Evolutionary conservation across 2,113 vertebrate species (phyloP).

Genomic region (Laterallus jamaicensis): DNA sequence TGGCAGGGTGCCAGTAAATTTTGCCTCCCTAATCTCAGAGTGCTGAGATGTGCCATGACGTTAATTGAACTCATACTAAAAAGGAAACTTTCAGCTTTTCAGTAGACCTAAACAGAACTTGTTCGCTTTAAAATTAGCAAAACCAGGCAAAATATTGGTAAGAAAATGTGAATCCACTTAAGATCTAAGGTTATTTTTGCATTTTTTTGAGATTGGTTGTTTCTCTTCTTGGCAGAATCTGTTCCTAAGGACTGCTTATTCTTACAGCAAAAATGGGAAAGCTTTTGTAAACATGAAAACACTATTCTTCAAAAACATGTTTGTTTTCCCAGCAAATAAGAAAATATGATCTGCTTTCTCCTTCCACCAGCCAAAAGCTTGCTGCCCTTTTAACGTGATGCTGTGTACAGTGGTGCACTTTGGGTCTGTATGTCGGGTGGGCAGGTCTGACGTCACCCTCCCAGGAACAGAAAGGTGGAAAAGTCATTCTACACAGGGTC

Average conservation of each 20-base stretch:
- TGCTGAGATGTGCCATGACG: background rate
- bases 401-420: background rate
- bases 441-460: background rate
- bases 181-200: background rate
- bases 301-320: background rate
- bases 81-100: background rate
- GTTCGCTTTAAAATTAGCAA: slow-evolving; percentile 3
- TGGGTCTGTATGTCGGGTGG: background rate
- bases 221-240: background rate
- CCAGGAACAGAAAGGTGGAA: background rate
- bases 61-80: slow-evolving; percentile 16
- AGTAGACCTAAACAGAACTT: background rate
- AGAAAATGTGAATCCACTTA: background rate
- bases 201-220: slow-evolving; percentile 9
- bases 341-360: background rate
- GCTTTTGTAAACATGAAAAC: background rate
- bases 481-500: background rate
- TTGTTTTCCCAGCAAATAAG: background rate
- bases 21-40: background rate
- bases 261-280: background rate
- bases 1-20: slow-evolving; percentile 22
- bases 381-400: background rate
- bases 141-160: background rate
- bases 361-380: background rate
- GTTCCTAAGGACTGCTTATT: background rate